Base-by-base conservation (phyloP, 2,888 invertebrate species). In the Fragum whitleyi region DNA sequence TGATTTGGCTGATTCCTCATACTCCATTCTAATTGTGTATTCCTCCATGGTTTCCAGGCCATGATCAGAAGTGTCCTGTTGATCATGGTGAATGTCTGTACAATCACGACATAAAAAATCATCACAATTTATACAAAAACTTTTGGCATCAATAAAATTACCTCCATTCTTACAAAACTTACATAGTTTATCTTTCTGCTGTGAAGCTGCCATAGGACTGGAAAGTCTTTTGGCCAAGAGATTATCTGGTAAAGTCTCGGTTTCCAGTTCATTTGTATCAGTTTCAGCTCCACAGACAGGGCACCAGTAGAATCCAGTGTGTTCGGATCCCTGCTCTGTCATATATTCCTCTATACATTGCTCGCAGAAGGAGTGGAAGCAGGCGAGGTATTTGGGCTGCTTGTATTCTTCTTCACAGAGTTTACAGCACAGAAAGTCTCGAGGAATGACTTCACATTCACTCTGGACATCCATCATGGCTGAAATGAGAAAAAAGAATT, bases 321-420 rank as follows among this genome's bases (percentile, higher is more conserved):
- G 70, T 2, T 74, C 81, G 65, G 79, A 82, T 47, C 85, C 83
- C 29, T 83, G 68, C 19, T 53, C 55, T 39, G 42, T 42, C 11
- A 78, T 69, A 61, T 88, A 85, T 23, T 79, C 77, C 11, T 83
- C 74, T 1, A 89, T 82, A 76, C 89, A 89, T 21, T 77, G 68
- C 23, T 83, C 72, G 47, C 89, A 89, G 81, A 88, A 89, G 9
- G 90, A 90, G 61, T 91, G 91, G 19, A 91, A 86, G 74, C 90
- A 91, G 23, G 87, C 86, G 14, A 91, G 88, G 59, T 89, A 88
- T 65, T 88, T 90, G 5, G 91, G 90, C 16, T 90, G 84, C 53
- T 88, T 89, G 79, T 87, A 90, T 73, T 91, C 91, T 47, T 91
- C 91, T 29, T 87, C 86, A 62, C 91, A 91, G 70, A 91, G 81